These are phyloP conservation scores for Meloidogyne exigua DNA, from an alignment of 1,140 invertebrate genomes.

Conservation along the genomic window DNA sequence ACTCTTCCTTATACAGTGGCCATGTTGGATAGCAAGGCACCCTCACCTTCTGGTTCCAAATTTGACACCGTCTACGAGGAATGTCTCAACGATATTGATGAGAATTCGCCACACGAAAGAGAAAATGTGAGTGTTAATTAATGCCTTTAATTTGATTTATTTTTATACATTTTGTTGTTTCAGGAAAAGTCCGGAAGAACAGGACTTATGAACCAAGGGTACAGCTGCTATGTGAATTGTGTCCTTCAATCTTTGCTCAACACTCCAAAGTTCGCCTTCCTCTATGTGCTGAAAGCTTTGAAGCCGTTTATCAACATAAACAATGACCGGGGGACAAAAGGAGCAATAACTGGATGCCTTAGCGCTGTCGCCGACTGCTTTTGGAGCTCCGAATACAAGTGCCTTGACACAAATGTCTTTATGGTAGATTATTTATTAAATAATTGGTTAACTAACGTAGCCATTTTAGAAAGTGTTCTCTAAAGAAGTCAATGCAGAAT, in stretches of 20 bases:
- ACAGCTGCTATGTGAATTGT: background rate
- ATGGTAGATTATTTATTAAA: background rate
- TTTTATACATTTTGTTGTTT: background rate
- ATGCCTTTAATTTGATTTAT: background rate
- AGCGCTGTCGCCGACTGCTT: background rate
- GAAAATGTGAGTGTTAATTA: background rate
- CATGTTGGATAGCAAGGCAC: background rate
- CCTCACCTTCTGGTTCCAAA: background rate
- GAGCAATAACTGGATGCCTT: background rate
- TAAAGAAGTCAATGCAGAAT: background rate
- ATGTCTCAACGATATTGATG: background rate
- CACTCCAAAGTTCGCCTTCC: background rate
- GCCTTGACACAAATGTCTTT: background rate
- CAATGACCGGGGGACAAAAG: background rate
- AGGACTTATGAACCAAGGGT: background rate
- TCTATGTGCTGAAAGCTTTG: background rate
- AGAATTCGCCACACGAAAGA: background rate
- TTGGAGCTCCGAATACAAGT: background rate
- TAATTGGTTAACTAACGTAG: too few relatives aligned
- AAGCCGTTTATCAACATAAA: background rate
- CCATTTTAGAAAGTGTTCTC: background rate
- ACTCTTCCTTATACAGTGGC: background rate
- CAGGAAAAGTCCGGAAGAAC: background rate
- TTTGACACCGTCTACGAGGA: background rate
- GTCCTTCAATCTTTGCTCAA: background rate